Percentiles rank a stretch among this genome's conserved stretches.
Evolutionary conservation across 2,888 invertebrate genomes (phyloP).

Genomic region (Lepidonotus clava): DNA sequence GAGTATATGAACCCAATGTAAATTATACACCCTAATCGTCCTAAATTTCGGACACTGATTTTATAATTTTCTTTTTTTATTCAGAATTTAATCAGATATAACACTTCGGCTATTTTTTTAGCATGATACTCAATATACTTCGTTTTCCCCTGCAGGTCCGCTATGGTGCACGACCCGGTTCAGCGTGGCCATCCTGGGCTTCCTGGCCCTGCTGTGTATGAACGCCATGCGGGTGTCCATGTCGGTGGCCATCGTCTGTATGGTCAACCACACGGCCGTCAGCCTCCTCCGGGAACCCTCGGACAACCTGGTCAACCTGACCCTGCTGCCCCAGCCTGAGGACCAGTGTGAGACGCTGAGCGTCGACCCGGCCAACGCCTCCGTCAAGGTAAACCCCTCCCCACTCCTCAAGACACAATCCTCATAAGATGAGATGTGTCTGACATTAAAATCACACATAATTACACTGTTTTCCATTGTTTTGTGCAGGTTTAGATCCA

Average conservation of each 20-base stretch:
- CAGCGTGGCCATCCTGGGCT: conserved; percentile 74
- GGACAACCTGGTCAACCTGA: not conserved
- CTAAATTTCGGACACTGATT: no score
- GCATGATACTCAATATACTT: not conserved
- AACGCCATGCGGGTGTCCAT: conserved; percentile 83
- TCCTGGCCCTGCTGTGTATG: conserved; percentile 84
- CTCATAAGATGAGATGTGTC: no score
- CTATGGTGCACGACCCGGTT: conserved; percentile 75
- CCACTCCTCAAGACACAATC: no score
- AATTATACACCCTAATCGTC: no score
- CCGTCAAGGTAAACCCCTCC: conserved; percentile 38
- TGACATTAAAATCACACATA: no score
- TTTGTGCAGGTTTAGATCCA: no score
- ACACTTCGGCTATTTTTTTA: no score
- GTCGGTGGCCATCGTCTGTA: conserved; percentile 83
- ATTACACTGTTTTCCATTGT: no score
- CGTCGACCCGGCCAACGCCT: not conserved
- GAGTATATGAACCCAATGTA: no score
- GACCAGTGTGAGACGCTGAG: conserved; percentile 5
- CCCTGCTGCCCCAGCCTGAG: not conserved
- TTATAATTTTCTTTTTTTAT: no score
- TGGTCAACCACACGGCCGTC: conserved; percentile 81
- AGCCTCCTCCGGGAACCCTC: not conserved
- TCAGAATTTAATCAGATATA: no score
- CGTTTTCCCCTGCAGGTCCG: conserved; percentile 55